These are phyloP conservation scores for Scelioninae gen. 1 DNA, from an alignment of 2,888 invertebrate genomes.

Conservation along the genomic window DNA sequence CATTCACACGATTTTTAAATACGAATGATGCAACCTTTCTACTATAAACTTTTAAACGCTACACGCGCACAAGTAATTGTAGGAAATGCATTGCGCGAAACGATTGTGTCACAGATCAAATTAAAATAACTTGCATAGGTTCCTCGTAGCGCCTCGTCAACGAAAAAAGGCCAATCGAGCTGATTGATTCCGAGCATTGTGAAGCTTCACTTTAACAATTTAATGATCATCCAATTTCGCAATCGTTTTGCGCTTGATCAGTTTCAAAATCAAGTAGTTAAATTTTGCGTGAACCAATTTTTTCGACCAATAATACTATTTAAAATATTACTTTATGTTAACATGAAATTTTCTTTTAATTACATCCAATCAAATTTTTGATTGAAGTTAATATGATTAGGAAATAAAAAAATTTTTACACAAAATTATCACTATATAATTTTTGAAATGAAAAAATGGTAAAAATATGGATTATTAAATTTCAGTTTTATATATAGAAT, in stretches of 20 bases:
- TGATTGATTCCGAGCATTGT: conserved; percentile 43
- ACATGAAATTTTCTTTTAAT: too few species aligned
- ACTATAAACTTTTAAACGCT: conserved; percentile 30
- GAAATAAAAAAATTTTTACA: too few species aligned
- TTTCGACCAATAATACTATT: too few species aligned
- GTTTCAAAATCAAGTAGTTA: neutral
- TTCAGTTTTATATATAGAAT: too few species aligned
- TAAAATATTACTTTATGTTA: too few species aligned
- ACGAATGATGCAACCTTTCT: conserved; percentile 31
- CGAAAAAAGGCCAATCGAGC: conserved; percentile 41
- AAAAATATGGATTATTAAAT: too few species aligned
- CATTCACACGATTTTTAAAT: conserved; percentile 8
- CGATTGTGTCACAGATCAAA: conserved; percentile 67
- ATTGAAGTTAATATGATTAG: too few species aligned
- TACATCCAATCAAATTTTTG: too few species aligned
- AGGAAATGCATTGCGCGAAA: conserved; percentile 57
- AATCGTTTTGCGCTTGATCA: conserved; percentile 13
- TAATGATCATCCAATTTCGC: conserved; percentile 38
- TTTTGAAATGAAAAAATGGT: too few species aligned
- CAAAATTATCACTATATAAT: too few species aligned
- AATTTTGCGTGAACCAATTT: neutral
- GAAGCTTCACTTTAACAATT: conserved; percentile 44
- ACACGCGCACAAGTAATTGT: conserved; percentile 38
- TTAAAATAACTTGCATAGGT: conserved; percentile 64
- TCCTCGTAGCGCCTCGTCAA: conserved; percentile 32